These are phyloP conservation scores for Icerya purchasi DNA, from an alignment of 2,888 invertebrate genomes.

Conservation along the genomic window DNA sequence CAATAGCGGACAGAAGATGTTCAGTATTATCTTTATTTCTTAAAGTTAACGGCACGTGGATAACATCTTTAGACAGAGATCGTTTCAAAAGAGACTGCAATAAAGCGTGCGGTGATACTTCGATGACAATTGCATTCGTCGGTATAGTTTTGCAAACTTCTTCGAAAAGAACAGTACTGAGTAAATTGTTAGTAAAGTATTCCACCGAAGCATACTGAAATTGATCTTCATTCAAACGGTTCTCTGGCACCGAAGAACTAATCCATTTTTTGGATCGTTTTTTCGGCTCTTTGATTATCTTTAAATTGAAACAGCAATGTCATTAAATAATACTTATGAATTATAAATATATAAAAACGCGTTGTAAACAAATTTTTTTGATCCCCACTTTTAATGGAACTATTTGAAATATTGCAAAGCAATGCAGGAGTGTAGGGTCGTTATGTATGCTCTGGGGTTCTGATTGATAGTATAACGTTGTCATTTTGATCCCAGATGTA, in stretches of 20 bases:
- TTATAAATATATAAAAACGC: no score
- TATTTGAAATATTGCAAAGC: no score
- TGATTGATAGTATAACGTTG: no score
- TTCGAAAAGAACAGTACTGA: constrained; percentile 45
- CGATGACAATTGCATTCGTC: constrained; percentile 57
- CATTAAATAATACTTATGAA: no score
- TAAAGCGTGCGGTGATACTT: constrained; percentile 73
- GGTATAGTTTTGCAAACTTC: constrained; percentile 61
- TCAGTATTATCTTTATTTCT: constrained; percentile 27
- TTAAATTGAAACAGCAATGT: no score
- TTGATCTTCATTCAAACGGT: constrained; percentile 24
- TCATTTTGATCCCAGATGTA: no score
- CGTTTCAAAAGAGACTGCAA: constrained; percentile 59
- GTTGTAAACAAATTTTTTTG: no score
- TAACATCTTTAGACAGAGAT: constrained; percentile 27
- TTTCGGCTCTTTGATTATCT: constrained; percentile 29
- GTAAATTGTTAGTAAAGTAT: constrained; percentile 41
- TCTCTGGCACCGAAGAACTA: constrained; percentile 34
- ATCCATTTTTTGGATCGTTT: constrained; percentile 37
- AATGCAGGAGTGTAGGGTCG: no score
- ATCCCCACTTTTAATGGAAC: no score
- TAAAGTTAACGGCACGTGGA: constrained; percentile 49
- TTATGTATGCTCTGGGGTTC: no score
- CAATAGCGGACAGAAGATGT: constrained; percentile 37
- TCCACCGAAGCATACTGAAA: constrained; percentile 36